These are phyloP conservation scores for Calephelis virginiensis DNA, from an alignment of 1,140 invertebrate species.

Conservation along the genomic window DNA sequence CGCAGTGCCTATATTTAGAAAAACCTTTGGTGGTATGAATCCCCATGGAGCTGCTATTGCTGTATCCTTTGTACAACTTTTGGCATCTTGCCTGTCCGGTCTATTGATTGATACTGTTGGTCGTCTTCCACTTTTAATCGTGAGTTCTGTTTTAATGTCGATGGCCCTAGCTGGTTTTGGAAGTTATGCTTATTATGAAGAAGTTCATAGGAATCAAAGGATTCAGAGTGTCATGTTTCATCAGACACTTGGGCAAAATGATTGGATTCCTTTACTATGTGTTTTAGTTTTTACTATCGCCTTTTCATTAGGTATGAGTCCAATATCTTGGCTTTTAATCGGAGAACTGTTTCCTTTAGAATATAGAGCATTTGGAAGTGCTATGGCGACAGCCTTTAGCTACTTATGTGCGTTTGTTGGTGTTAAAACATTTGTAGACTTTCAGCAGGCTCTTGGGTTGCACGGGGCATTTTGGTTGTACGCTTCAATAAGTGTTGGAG, in stretches of 20 bases:
- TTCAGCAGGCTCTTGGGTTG: constrained; percentile 87
- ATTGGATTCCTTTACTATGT: constrained; percentile 91
- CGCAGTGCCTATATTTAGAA: constrained; percentile 89
- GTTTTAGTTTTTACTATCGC: constrained; percentile 91
- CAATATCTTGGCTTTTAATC: constrained; percentile 93
- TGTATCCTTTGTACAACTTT: constrained; percentile 88
- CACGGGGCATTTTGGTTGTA: constrained; percentile 95
- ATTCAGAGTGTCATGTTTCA: constrained; percentile 74
- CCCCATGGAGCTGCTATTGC: constrained; percentile 91
- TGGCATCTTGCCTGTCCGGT: constrained; percentile 88
- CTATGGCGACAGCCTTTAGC: constrained; percentile 91
- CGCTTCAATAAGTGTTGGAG: constrained; percentile 89
- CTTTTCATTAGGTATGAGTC: constrained; percentile 93
- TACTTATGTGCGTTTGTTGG: constrained; percentile 95
- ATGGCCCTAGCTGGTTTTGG: constrained; percentile 89
- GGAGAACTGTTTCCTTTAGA: constrained; percentile 94
- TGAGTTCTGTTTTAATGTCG: constrained; percentile 90
- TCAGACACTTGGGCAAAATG: constrained; percentile 79
- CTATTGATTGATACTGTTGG: constrained; percentile 91
- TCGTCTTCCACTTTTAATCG: constrained; percentile 87
- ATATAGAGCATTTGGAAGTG: constrained; percentile 90
- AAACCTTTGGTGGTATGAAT: constrained; percentile 89
- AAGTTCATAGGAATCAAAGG: constrained; percentile 78
- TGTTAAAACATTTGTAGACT: constrained; percentile 93
- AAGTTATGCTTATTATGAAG: constrained; percentile 88